Base-by-base conservation (phyloP, 2,113 vertebrate genomes). In the Procavia capensis region DNA sequence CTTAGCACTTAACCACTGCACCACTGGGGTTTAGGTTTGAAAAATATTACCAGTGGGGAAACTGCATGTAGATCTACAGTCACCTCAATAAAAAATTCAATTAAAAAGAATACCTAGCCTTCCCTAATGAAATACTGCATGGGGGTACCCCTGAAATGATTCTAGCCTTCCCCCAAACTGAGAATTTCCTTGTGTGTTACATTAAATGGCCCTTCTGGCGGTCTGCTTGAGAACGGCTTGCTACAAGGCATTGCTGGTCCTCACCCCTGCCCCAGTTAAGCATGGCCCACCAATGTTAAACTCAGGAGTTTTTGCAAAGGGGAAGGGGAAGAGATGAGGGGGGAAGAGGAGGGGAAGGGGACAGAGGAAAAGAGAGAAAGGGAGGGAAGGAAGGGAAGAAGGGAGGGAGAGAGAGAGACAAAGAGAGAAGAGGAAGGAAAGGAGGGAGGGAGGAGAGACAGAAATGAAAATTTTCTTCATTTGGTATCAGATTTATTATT, bases 161-260 rank as follows among this genome's bases (percentile, higher is more conserved):
- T n/a, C 39, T 8, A 20, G 16, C 47, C 29, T 39, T 34, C 41
- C n/a, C n/a, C 31, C 31, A 45, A 76, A 61, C 27, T 17, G 47
- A n/a, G 25, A 34, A 6, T 11, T n/a, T 45, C 31, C 45, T 31
- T 25, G 14, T 3, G 4, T 13, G 41, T 68, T 39, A 1, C 4
- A 0, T 25, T 17, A 22, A 36, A 78, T 10, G 41, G 10, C 22
- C 41, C 7, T 61, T 11, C 22, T 25, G 20, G 70, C 11, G 41
- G n/a, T 24, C 43, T 70, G 63, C 63, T 64, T 54, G 9, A 6
- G 36, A 17, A 41, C 8, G 43, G 25, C 22, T 81, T 57, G 3
- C 36, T 4, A 1, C 5, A 0, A 4, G 74, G 1, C 2, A 6
- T 47, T 36, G 29, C 5, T 50, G 9, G 22, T 29, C 1, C 34